Evolutionary conservation across 2,113 vertebrate species (phyloP).

Genomic region (Egretta garzetta): DNA sequence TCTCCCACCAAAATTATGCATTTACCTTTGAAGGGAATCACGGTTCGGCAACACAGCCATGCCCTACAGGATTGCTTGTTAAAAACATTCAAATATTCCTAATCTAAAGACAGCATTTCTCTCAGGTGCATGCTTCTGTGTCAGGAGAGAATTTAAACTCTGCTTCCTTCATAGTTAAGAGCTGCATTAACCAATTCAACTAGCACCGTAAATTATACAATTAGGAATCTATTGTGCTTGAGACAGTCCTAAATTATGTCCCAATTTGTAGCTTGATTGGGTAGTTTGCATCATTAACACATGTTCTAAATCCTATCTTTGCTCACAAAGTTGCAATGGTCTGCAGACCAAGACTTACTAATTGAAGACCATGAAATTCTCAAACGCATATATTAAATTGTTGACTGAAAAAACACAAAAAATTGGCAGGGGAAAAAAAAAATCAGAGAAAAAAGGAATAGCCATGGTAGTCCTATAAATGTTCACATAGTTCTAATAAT

Average conservation of each 20-base stretch:
- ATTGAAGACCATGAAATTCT: not conserved
- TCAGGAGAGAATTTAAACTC: not conserved
- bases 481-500: not conserved
- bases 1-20: not conserved
- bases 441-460: not conserved
- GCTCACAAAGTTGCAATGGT: not conserved
- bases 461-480: not conserved
- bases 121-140: not conserved
- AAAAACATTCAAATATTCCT: not conserved
- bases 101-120: not conserved
- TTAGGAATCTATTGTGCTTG: not conserved
- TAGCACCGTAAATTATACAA: not conserved
- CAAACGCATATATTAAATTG: not conserved
- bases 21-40: not conserved
- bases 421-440: rapidly evolving
- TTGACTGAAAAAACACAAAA: not conserved
- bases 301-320: not conserved
- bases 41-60: not conserved
- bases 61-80: not conserved
- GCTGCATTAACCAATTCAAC: not conserved
- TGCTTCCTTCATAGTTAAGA: not conserved
- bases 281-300: not conserved
- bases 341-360: not conserved
- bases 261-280: not conserved
- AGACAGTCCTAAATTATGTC: not conserved